phyloP scores from a whole-genome alignment of 2,113 vertebrate species.

The Tapirus terrestris region DNA sequence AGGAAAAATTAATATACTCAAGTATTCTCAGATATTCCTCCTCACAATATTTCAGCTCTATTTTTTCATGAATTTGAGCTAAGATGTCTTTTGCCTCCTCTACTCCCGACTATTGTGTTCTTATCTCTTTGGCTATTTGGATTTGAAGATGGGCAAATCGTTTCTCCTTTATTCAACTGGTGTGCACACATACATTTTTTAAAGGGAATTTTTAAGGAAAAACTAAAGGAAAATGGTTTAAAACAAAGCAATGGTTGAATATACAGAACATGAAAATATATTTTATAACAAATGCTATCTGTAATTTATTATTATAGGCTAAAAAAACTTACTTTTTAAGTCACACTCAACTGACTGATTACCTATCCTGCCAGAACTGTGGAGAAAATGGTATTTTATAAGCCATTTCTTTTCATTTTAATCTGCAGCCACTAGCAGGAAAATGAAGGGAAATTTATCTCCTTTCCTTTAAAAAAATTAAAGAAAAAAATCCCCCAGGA shows the following conservation, averaged over 20 bases:
- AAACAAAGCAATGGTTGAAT: slow-evolving; percentile 38
- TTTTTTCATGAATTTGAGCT: neutral
- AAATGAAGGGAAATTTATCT: neutral
- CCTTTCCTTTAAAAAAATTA: neutral
- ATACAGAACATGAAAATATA: neutral
- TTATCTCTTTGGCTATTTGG: neutral
- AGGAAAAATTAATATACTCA: slow-evolving; percentile 9
- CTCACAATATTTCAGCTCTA: neutral
- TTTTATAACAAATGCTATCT: neutral
- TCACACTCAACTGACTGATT: neutral
- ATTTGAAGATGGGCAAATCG: neutral
- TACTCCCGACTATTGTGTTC: neutral
- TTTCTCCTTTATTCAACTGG: neutral
- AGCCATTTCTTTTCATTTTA: slow-evolving; percentile 34
- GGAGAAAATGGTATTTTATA: neutral
- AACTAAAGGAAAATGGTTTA: neutral
- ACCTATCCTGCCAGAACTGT: neutral
- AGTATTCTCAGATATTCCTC: neutral
- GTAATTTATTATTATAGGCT: neutral
- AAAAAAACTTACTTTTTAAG: neutral
- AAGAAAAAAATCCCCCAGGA: neutral
- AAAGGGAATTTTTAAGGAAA: neutral
- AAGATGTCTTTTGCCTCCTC: neutral
- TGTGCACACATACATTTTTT: neutral
- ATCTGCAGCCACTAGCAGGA: neutral